These are phyloP conservation scores for Heteromurus nitidus DNA, from an alignment of 2,888 invertebrate species.

Conservation along the genomic window DNA sequence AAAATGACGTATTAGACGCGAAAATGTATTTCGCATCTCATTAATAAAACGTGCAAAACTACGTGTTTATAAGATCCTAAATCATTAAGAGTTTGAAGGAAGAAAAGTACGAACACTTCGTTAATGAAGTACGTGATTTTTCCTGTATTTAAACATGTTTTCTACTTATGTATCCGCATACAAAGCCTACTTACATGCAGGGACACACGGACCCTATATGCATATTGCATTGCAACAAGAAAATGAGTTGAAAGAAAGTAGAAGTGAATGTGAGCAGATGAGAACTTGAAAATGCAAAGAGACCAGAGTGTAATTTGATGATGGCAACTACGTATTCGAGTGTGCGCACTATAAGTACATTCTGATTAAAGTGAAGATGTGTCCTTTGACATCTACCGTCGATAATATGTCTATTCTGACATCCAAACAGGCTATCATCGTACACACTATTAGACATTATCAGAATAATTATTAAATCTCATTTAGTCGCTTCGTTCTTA, in stretches of 20 bases:
- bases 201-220: too few relatives aligned
- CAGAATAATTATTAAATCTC: too few relatives aligned
- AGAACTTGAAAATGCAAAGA: neutral
- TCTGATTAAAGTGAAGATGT: constrained; percentile 47
- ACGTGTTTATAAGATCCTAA: neutral
- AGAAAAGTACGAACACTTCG: neutral
- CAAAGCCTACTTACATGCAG: neutral
- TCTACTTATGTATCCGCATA: neutral
- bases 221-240: too few relatives aligned
- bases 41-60: neutral
- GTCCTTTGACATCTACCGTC: constrained; percentile 55
- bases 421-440: too few relatives aligned
- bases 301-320: neutral
- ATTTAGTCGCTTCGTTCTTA: too few relatives aligned
- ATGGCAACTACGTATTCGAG: neutral
- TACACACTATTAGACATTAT: too few relatives aligned
- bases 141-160: constrained; percentile 1
- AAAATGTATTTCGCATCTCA: neutral
- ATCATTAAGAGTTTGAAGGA: neutral
- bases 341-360: constrained; percentile 5
- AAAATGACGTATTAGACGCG: too few relatives aligned
- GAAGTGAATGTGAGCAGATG: constrained; percentile 23
- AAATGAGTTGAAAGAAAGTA: constrained; percentile 47
- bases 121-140: constrained; percentile 25
- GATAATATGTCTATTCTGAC: too few relatives aligned